Conservation (phyloP, 2,888 invertebrate genomes). For the Sarcophaga carnaria region DNA sequence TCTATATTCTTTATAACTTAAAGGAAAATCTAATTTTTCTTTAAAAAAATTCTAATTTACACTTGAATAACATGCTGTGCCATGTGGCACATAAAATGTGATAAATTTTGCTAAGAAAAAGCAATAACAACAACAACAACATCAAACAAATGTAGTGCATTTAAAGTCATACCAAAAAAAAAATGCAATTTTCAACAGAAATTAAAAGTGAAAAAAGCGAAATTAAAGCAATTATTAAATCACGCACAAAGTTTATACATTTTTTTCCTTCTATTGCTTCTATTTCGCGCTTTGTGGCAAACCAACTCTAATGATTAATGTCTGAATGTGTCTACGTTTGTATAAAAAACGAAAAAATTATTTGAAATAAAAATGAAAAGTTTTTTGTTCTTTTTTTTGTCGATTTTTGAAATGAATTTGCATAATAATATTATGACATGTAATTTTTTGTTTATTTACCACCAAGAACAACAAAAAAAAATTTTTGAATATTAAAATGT, state of each 20-base stretch:
- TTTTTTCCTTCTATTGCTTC: constrained; percentile 18
- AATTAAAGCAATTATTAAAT: constrained; percentile 63
- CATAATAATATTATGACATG: constrained; percentile 70
- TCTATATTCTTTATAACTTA: constrained; percentile 14
- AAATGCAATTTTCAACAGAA: constrained; percentile 11
- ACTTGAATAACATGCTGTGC: constrained; percentile 55
- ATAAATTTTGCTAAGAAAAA: constrained; percentile 24
- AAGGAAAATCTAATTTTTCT: constrained; percentile 45
- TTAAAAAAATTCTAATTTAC: constrained; percentile 20
- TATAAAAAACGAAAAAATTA: background rate
- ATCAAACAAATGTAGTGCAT: constrained; percentile 20
- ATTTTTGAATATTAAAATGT: constrained; percentile 38
- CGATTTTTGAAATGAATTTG: constrained; percentile 37
- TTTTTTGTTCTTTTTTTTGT: background rate
- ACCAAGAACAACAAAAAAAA: constrained; percentile 59
- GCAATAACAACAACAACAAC: constrained; percentile 20
- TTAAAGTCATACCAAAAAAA: constrained; percentile 25
- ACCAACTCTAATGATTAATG: constrained; percentile 54
- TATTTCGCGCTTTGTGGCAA: background rate
- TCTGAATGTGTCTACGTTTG: constrained; percentile 53
- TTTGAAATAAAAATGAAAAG: constrained; percentile 30
- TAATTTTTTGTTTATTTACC: constrained; percentile 68
- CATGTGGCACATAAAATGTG: constrained; percentile 45
- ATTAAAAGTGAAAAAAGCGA: constrained; percentile 24
- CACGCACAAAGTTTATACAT: constrained; percentile 54